These are phyloP conservation scores for Agrotis ipsilon DNA, from an alignment of 2,888 invertebrate species.

Conservation along the genomic window DNA sequence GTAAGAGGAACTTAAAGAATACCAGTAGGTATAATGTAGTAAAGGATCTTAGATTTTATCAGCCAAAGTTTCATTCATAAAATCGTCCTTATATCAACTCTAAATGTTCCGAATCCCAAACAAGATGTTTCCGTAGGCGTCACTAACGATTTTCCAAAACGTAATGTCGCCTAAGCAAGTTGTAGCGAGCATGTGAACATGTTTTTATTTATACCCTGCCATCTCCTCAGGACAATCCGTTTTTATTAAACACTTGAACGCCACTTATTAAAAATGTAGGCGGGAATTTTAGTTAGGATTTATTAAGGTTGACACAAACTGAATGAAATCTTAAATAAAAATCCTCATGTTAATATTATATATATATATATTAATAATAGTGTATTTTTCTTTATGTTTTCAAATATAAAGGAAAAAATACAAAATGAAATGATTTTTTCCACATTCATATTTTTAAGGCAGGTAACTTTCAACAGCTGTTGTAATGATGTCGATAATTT, in stretches of 20 bases:
- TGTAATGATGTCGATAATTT: neutral
- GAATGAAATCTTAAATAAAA: neutral
- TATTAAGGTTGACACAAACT: constrained; percentile 60
- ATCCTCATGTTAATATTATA: neutral
- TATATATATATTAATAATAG: too few relatives aligned
- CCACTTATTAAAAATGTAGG: constrained; percentile 88
- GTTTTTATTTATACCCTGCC: constrained; percentile 78
- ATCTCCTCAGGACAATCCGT: constrained; percentile 82
- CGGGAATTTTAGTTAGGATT: constrained; percentile 74
- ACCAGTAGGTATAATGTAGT: too few relatives aligned
- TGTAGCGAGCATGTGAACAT: constrained; percentile 74
- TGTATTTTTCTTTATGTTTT: too few relatives aligned
- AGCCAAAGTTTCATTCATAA: constrained; percentile 21
- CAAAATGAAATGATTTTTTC: too few relatives aligned
- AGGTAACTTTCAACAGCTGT: too few relatives aligned
- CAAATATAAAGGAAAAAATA: too few relatives aligned
- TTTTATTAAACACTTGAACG: constrained; percentile 87
- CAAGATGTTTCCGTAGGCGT: constrained; percentile 81
- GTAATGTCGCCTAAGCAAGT: constrained; percentile 79
- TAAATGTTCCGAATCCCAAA: constrained; percentile 60
- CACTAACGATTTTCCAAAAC: constrained; percentile 87
- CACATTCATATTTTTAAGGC: too few relatives aligned
- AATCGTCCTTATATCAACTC: constrained; percentile 42
- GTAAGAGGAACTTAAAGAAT: too few relatives aligned
- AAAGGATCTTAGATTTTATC: neutral